Evolutionary conservation across 2,888 invertebrate species (phyloP).

Genomic region (Lochmaea crataegi): DNA sequence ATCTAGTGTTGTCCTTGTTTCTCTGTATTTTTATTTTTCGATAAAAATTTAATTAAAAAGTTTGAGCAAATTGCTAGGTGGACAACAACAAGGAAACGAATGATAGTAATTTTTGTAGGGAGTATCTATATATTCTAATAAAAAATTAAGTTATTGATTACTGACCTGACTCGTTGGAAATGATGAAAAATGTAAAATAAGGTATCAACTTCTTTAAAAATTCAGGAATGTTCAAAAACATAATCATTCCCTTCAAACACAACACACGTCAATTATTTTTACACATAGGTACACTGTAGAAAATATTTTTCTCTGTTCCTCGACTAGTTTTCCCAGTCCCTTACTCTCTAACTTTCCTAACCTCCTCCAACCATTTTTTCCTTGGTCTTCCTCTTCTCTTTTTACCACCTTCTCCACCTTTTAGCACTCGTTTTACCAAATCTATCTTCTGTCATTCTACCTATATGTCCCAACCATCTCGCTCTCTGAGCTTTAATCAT

Average conservation of each 20-base stretch:
- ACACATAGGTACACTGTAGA: not conserved
- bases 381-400: too few species aligned
- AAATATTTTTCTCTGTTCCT: not conserved
- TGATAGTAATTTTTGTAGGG: not conserved
- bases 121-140: not conserved
- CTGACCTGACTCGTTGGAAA: not conserved
- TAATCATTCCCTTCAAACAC: not conserved
- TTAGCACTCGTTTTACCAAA: too few species aligned
- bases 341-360: too few species aligned
- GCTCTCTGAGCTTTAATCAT: too few species aligned
- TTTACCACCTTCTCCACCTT: too few species aligned
- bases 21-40: not conserved
- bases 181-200: not conserved
- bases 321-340: too few species aligned
- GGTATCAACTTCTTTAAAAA: not conserved
- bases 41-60: not conserved
- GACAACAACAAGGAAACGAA: not conserved
- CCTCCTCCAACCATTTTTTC: too few species aligned
- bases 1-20: too few species aligned
- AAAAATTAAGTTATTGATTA: constrained; percentile 7
- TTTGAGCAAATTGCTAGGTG: not conserved
- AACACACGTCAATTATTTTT: not conserved
- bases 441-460: too few species aligned
- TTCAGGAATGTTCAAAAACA: constrained; percentile 1
- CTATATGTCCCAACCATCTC: too few species aligned